Evolutionary conservation across 2,797 vertebrate genomes (phyloP), one percentile per base, ranked within the genome.

Genomic region (Simalia tracyae): DNA sequence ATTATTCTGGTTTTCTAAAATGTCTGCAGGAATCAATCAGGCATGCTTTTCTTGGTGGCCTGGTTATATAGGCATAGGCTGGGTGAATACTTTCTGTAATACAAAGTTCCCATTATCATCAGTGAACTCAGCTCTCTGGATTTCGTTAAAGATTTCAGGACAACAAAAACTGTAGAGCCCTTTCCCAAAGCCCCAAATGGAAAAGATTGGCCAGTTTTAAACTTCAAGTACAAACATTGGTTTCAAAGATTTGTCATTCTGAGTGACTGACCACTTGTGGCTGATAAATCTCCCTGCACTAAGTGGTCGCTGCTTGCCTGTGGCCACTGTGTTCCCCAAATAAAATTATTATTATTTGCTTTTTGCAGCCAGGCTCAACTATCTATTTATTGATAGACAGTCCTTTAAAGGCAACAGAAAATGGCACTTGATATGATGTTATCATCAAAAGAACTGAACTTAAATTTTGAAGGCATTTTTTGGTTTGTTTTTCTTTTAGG

Each of bases 1-100:
- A 94, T 93, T 95, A 91, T 90, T 92, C 26, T 92, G 28, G 72
- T 84, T 95, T 95, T 96, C 36, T 91, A 94, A 42, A 86, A 86
- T 92, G 86, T 87, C 46, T 95, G 11, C 63, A 42, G 61, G 57
- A 61, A 46, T 92, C 10, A 68, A 90, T 19, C 46, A 81, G 68
- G 5, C 68, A 50, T 89, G 36, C 12, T 94, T 96, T 94, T 85
- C n/a, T 31, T 95, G 46, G 54, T 90, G 54, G 87, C 54, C 5
- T 93, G 92, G 31, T 92, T 0, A 0, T 31, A 46, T 60, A 57
- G 94, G 87, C 84, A 59, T 36, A 64, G 91, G 59, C 46, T 93
- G 36, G 0, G 0, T 56, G 63, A 86, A 89, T 42, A 0, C 0
- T 92, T 95, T 92, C 89, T 92, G 11, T 0, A 1, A n/a, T 90